These are phyloP conservation scores for Urechis unicinctus DNA, from an alignment of 2,888 invertebrate genomes.

Conservation along the genomic window DNA sequence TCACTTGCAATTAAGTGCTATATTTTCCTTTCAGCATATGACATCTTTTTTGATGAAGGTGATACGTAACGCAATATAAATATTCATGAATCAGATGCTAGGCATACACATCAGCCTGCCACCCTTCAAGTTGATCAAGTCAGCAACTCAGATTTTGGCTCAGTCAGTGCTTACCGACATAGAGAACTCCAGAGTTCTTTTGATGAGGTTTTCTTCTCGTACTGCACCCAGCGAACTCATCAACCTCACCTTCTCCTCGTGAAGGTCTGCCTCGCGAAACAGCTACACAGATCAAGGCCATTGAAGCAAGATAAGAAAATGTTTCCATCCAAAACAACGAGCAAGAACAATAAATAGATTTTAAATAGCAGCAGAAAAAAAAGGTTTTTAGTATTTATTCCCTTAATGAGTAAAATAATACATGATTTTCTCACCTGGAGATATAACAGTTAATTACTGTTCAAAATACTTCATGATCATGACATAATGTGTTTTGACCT, in stretches of 20 bases:
- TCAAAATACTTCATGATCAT: too few species aligned
- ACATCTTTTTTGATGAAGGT: too few species aligned
- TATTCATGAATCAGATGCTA: not conserved
- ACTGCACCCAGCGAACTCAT: conserved; percentile 77
- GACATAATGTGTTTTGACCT: too few species aligned
- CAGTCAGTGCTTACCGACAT: too few species aligned
- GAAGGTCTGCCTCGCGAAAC: conserved; percentile 74
- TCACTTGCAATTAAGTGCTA: too few species aligned
- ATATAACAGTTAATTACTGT: too few species aligned
- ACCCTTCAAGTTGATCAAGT: not conserved
- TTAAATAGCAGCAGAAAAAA: not conserved
- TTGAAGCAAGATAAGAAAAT: not conserved
- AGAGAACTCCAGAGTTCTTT: conserved; percentile 60
- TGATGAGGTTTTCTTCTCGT: conserved; percentile 64
- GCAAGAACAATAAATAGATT: not conserved
- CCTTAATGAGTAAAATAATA: not conserved
- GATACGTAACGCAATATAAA: too few species aligned
- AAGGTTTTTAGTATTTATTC: too few species aligned
- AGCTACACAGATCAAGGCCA: conserved; percentile 25
- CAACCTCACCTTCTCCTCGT: conserved; percentile 90
- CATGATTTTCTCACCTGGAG: not conserved
- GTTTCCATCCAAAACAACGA: not conserved
- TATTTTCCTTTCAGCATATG: too few species aligned
- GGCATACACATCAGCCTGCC: not conserved
- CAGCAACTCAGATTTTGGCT: too few species aligned